These are phyloP conservation scores for Stenodema calcarata DNA, from an alignment of 2,888 invertebrate genomes.

Conservation along the genomic window DNA sequence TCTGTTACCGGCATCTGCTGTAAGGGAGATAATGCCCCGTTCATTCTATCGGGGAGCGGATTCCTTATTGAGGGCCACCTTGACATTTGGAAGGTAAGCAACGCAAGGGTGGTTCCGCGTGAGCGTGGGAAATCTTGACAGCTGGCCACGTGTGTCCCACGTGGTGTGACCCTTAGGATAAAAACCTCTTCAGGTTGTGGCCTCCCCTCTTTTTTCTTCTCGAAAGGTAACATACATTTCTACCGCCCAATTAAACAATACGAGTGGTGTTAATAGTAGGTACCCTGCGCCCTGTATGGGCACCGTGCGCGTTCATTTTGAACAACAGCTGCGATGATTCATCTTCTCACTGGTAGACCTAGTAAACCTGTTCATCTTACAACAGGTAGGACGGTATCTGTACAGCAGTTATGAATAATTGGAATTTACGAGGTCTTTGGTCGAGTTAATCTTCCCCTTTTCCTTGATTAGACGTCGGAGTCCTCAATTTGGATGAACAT, in stretches of 20 bases:
- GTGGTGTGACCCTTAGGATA: constrained; percentile 17
- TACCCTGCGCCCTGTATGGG: not conserved
- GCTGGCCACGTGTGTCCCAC: constrained; percentile 29
- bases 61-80: constrained; percentile 11
- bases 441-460: too few relatives aligned
- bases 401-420: too few relatives aligned
- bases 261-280: not conserved
- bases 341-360: not conserved
- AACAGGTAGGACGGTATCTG: not conserved
- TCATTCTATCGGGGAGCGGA: not conserved
- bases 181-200: not conserved
- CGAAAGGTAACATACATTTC: not conserved
- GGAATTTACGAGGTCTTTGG: too few relatives aligned
- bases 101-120: not conserved
- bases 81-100: constrained; percentile 30
- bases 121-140: constrained; percentile 28
- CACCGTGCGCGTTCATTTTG: not conserved
- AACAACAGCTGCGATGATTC: not conserved
- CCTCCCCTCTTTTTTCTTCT: too few relatives aligned
- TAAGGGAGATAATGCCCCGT: not conserved
- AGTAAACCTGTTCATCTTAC: not conserved
- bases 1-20: constrained; percentile 10
- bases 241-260: constrained; percentile 6
- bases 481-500: too few relatives aligned
- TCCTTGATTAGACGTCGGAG: too few relatives aligned